Evolutionary conservation across 2,888 invertebrate species (phyloP), one percentile per base, ranked within the genome.

Genomic region (Pandemis cinnamomeana): DNA sequence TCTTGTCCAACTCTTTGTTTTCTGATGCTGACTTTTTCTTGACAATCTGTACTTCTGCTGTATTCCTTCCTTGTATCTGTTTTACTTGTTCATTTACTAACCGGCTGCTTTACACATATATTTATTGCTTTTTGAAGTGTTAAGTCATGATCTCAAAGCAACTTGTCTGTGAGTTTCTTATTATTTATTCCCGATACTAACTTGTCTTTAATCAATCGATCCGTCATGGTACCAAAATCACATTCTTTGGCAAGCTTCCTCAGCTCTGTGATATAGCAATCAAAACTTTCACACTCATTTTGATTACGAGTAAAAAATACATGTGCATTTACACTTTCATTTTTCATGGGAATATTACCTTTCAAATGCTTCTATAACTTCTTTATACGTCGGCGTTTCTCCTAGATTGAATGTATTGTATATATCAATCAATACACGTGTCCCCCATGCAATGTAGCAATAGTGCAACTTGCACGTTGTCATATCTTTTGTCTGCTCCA

Each of bases 101-200:
- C n/a, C 55, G 6, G 72, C 68, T 5, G 64, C 67, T 63, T 68
- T 72, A 11, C 72, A 72, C 72, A 72, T 48, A 64, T 62, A 7
- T 0, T 8, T 5, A 62, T 13, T 20, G 66, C 48, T 60, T 60
- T 67, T n/a, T 72, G 27, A 13, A 72, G 15, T 2, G 72, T 67
- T 10, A 72, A n/a, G n/a, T 72, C 53, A 8, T 5, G 4, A 10
- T 42, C 61, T 51, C 62, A 41, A 1, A 72, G n/a, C 5, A 71
- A 42, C 36, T 42, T 67, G 11, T 72, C 72, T 42, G 36, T 61
- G 5, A 67, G 42, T 7, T 15, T 51, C 2, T 51, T 62, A 10
- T 62, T 53, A 7, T 20, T 44, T 0, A 72, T 72, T 1, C 67
- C 72, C 5, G 67, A 7, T 8, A 72, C 51, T 7, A 72, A n/a